phyloP scores from a whole-genome alignment of 1,140 invertebrate genomes.

The Elymnias hypermnestra region DNA sequence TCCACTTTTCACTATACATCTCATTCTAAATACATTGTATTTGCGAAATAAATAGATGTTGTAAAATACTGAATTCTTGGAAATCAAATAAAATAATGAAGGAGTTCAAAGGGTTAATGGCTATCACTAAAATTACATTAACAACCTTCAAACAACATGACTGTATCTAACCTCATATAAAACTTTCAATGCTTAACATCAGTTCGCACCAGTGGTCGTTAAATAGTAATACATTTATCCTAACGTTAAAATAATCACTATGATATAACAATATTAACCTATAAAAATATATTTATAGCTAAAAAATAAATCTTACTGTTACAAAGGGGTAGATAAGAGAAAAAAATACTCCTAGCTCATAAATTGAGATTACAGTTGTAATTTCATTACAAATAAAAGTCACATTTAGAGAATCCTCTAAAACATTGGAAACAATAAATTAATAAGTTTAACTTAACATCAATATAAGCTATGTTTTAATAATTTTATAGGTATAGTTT shows the following conservation, averaged over 20 bases:
- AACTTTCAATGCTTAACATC: conserved; percentile 73
- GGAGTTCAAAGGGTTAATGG: too few species aligned
- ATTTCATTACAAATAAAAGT: conserved; percentile 19
- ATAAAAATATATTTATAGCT: conserved; percentile 64
- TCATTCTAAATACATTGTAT: too few species aligned
- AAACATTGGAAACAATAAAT: conserved; percentile 24
- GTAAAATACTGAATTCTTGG: too few species aligned
- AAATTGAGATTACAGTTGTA: conserved; percentile 28
- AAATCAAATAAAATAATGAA: too few species aligned
- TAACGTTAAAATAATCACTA: conserved; percentile 33
- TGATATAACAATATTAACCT: conserved; percentile 53
- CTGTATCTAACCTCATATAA: conserved; percentile 65
- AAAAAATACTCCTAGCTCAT: not conserved
- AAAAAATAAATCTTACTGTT: conserved; percentile 21
- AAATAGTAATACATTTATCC: conserved; percentile 50
- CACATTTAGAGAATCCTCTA: conserved; percentile 4
- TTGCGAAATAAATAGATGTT: too few species aligned
- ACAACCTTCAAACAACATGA: conserved; percentile 65
- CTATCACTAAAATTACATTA: conserved; percentile 56
- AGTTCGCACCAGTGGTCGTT: conserved; percentile 71
- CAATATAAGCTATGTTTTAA: conserved; percentile 9
- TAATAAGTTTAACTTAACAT: conserved; percentile 15
- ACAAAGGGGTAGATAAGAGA: not conserved
- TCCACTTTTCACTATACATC: too few species aligned
- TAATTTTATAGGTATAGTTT: too few species aligned